Evolutionary conservation across 2,797 vertebrate species (phyloP), one percentile per base, ranked within the genome.

Genomic region (Natrix natrix): DNA sequence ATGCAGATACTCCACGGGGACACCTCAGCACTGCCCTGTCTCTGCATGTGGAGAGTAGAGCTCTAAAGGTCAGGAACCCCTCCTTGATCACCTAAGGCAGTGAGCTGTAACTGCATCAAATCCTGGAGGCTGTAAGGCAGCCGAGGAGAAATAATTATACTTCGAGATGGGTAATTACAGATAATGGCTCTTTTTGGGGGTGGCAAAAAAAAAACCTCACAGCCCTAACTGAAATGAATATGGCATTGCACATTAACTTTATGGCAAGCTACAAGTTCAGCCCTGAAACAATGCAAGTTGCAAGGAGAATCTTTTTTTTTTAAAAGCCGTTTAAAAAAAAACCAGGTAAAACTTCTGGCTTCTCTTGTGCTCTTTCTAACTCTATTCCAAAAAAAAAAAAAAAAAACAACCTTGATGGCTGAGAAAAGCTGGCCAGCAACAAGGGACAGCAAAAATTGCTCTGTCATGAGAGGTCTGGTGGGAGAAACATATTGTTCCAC

Each of bases 401-500:
- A 48, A 3, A 48, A 52, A 52, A 87, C 59, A 91, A 57, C 74
- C 87, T 89, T 92, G 90, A 0, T 91, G 87, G 90, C 88, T 96
- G 94, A 60, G 10, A 74, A 92, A 94, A 92, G 57, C 94, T 91
- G 93, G 94, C 94, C 94, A 91, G 86, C 90, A 92, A 94, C 94
- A 94, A 95, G 96, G 95, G 95, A 96, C 96, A 74, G 97, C 97
- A 96, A 96, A 96, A 97, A 97, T 93, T 96, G 95, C 96, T 96
- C 96, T 95, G 95, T 95, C 95, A 78, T 90, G 96, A 96, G 95
- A 96, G 60, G 96, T 95, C 93, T 96, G 90, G 96, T 98, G 97
- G 97, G 98, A 98, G 98, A 98, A 98, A 98, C 98, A 97, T 59
- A 94, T 11, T 98, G 98, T 99, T 98, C 98, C 92, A 66, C 91